phyloP scores from a whole-genome alignment of 2,888 invertebrate species.

The Conistra vaccinii region DNA sequence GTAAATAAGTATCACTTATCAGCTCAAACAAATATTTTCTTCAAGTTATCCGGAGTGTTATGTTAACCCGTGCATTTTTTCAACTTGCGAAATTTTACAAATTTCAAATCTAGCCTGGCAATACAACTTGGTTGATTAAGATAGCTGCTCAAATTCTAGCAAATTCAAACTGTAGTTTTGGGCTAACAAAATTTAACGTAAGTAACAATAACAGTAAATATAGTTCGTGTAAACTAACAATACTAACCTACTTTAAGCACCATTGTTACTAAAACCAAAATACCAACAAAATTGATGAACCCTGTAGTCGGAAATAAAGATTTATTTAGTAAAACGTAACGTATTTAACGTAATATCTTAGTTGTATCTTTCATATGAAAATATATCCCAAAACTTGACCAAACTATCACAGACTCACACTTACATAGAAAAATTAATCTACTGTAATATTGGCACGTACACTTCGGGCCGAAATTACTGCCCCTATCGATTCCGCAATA shows the following conservation, averaged over 20 bases:
- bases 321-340: too few relatives aligned
- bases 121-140: background rate
- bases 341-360: too few relatives aligned
- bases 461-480: conserved; percentile 73
- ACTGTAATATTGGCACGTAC: conserved; percentile 66
- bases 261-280: too few relatives aligned
- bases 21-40: background rate
- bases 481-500: conserved; percentile 75
- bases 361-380: background rate
- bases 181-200: background rate
- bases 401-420: conserved; percentile 24
- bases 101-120: background rate
- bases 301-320: too few relatives aligned
- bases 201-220: too few relatives aligned
- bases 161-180: background rate
- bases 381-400: background rate
- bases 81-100: conserved; percentile 1
- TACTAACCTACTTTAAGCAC: too few relatives aligned
- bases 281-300: too few relatives aligned
- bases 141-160: background rate
- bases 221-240: too few relatives aligned
- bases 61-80: background rate
- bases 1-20: background rate
- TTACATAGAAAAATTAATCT: conserved; percentile 50
- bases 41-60: background rate